Evolutionary conservation across 2,888 invertebrate genomes (phyloP), one percentile per base, ranked within the genome.

Genomic region (Drosophila anomelani): DNA sequence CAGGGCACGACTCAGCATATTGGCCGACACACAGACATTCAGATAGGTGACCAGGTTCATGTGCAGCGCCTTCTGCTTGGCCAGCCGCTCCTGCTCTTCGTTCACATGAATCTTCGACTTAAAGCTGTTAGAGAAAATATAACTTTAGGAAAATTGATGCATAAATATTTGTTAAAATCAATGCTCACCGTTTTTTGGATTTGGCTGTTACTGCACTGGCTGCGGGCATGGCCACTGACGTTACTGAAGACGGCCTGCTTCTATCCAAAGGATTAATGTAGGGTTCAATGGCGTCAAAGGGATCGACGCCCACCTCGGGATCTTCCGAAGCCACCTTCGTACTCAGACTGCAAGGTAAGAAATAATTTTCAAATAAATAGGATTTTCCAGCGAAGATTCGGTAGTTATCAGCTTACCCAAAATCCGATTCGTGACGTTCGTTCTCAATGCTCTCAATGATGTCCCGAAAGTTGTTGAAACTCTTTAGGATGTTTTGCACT

Each of bases 21-120:
- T 94, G 57, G 95, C 93, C 3, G 94, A 93, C 58, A 95, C 93
- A 78, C 96, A 95, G 44, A 96, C 93, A 89, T 95, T 95, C 10
- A 96, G 89, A 86, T 96, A 96, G 0, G 95, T 93, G 0, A 93
- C 92, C 10, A 97, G 92, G 77, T 94, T 94, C 66, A 94, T 93
- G 55, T 94, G 93, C 32, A 96, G 90, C 1, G 90, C 85, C 61
- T 93, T 92, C 62, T 92, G 90, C 78, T 92, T 93, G 12, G 92
- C 87, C 61, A 91, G 64, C 15, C 87, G 90, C 61, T 92, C 92
- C 44, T 90, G 85, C 36, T 91, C 90, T 60, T 89, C 90, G 43
- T 80, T 88, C 10, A 79, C 75, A 63, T 92, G 91, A 17, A 84
- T 73, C 68, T 91, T 92, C 0, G 91, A 89, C 74, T 91, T 92